phyloP scores from a whole-genome alignment of 2,113 vertebrate genomes.

The Corydoras maculifer region DNA sequence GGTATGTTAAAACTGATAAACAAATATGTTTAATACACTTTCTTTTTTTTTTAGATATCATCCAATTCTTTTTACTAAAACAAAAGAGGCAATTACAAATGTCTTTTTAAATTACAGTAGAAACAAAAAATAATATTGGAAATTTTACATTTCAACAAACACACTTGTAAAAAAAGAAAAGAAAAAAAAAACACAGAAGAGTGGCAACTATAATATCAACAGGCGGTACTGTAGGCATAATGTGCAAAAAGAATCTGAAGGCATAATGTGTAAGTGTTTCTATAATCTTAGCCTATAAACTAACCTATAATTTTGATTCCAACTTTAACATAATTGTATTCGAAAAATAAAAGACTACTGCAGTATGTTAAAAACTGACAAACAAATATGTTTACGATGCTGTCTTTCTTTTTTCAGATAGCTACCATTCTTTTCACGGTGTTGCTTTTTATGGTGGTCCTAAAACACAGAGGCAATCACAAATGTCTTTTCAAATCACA shows the following conservation, averaged over 20 bases:
- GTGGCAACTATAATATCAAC: too few relatives aligned
- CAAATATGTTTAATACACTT: neutral
- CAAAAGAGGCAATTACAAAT: neutral
- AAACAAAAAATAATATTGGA: constrained; percentile 5
- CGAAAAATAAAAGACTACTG: too few relatives aligned
- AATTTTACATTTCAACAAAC: too few relatives aligned
- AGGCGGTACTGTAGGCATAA: too few relatives aligned
- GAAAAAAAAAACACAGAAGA: too few relatives aligned
- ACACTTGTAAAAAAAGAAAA: too few relatives aligned
- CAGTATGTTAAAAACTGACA: too few relatives aligned
- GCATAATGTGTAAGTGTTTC: too few relatives aligned
- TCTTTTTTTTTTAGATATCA: neutral
- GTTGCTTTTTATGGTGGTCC: neutral
- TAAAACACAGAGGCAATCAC: constrained; percentile 7
- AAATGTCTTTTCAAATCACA: neutral
- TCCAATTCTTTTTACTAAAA: constrained; percentile 7
- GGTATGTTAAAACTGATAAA: neutral
- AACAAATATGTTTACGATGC: neutral
- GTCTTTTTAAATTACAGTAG: constrained; percentile 2
- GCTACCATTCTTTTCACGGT: constrained; percentile 2
- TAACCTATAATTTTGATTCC: too few relatives aligned
- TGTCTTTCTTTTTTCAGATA: neutral
- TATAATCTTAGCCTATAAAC: too few relatives aligned
- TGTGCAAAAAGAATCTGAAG: too few relatives aligned
- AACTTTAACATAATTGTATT: too few relatives aligned